These are phyloP conservation scores for Hermaeophaga mercurialis DNA, from an alignment of 2,888 invertebrate species.

Conservation along the genomic window DNA sequence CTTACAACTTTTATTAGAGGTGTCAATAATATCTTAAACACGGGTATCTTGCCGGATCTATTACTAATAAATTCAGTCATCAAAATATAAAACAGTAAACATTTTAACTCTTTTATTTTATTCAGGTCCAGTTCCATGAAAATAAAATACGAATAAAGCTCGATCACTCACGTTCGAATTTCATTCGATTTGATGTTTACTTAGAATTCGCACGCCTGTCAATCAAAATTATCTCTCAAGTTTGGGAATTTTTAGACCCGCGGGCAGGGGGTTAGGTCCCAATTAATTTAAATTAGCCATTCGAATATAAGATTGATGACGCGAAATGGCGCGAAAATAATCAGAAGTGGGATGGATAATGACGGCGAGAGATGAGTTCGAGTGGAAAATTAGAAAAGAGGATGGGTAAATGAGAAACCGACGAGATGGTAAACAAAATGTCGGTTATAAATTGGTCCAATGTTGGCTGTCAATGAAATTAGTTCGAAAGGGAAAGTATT, in stretches of 20 bases:
- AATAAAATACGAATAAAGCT: too few relatives aligned
- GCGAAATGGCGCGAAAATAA: conserved; percentile 29
- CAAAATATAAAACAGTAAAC: too few relatives aligned
- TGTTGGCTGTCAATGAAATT: conserved; percentile 13
- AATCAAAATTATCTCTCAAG: conserved; percentile 30
- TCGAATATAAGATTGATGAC: conserved; percentile 31
- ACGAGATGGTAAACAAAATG: conserved; percentile 22
- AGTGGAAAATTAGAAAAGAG: conserved; percentile 28
- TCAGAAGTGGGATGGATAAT: conserved; percentile 30
- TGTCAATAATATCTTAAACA: too few relatives aligned
- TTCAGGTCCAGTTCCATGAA: too few relatives aligned
- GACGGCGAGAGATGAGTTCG: conserved; percentile 22
- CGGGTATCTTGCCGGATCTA: too few relatives aligned
- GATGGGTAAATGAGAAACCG: conserved; percentile 16
- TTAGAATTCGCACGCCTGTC: conserved; percentile 21
- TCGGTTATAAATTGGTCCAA: conserved; percentile 19
- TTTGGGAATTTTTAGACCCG: conserved; percentile 21
- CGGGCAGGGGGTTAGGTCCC: background rate
- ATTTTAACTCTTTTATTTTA: too few relatives aligned
- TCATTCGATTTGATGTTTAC: background rate
- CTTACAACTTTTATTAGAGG: too few relatives aligned
- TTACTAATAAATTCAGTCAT: too few relatives aligned
- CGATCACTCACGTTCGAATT: too few relatives aligned
- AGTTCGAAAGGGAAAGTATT: conserved; percentile 1
- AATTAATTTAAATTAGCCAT: conserved; percentile 31